Evolutionary conservation across 1,140 invertebrate species (phyloP), one percentile per base, ranked within the genome.

Genomic region (Phenacoccus solenopsis): DNA sequence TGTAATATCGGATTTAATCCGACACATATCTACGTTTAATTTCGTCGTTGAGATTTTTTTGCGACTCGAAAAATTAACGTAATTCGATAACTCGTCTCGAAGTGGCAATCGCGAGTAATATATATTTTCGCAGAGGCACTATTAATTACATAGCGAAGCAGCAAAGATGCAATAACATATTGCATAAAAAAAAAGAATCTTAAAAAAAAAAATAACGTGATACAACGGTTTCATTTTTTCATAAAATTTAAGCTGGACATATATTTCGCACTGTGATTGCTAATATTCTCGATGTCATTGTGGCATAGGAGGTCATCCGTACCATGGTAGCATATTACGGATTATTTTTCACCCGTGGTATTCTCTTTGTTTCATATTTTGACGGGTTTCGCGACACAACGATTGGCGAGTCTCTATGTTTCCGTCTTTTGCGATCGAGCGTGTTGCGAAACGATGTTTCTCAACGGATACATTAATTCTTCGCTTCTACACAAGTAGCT

Each of bases 311-410:
- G 38, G 38, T 49, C 38, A 49, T 49, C 38, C 38, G 38, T 49
- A 49, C 20, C n/a, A n/a, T n/a, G n/a, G n/a, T n/a, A n/a, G 38
- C 12, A n/a, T 49, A 49, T 16, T n/a, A n/a, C 38, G 38, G 38
- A 49, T 49, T 49, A 49, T 49, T 49, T 49, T 49, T 49, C 38
- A 49, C n/a, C n/a, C n/a, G n/a, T n/a, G n/a, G n/a, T n/a, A n/a
- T n/a, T 49, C 16, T 10, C 38, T 49, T 49, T 49, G 38, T 49
- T 49, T 49, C 38, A 49, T 10, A n/a, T 49, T 49, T 49, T 49
- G 38, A 49, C 20, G 38, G 38, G 38, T 49, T 49, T 49, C 20
- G 20, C 20, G 20, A 49, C 20, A 16, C 38, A n/a, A 49, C 38
- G 38, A 49, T 49, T 49, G 38, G 3, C 13, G 3, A 16, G 5